Conservation (phyloP, 2,888 invertebrate genomes). For the Zootermopsis nevadensis region DNA sequence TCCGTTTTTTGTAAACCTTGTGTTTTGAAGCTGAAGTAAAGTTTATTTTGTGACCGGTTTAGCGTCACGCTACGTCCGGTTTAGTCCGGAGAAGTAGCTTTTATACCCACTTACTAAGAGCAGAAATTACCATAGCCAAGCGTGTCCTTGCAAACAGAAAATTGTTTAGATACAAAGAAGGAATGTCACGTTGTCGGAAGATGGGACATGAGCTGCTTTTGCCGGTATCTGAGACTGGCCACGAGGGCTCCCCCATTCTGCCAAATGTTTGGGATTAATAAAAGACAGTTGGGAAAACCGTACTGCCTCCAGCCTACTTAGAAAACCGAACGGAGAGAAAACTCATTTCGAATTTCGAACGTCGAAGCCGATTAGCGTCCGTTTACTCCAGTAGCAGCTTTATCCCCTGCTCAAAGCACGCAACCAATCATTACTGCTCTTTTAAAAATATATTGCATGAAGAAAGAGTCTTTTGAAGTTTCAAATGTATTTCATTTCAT, state of each 20-base stretch:
- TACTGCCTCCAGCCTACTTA: constrained; percentile 29
- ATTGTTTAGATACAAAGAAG: no score
- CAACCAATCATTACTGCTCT: constrained; percentile 29
- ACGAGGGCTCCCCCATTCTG: not conserved
- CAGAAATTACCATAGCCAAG: no score
- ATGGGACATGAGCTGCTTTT: not conserved
- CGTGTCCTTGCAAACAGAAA: no score
- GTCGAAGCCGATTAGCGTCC: constrained; percentile 47
- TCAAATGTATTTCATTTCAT: not conserved
- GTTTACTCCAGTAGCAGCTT: constrained; percentile 33
- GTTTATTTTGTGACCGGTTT: no score
- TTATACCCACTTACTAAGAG: no score
- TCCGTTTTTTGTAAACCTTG: no score
- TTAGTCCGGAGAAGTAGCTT: no score
- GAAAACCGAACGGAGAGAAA: constrained; percentile 35
- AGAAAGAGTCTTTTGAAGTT: not conserved
- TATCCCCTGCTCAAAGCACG: constrained; percentile 30
- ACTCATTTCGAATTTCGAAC: constrained; percentile 49
- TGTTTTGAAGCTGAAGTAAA: no score
- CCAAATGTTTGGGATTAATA: constrained; percentile 40
- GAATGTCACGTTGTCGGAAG: no score
- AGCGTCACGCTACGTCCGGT: no score
- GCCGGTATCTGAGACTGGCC: not conserved
- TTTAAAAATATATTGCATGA: not conserved
- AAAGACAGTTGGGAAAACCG: constrained; percentile 34